These are phyloP conservation scores for Pissodes strobi DNA, from an alignment of 1,140 invertebrate species.

Conservation along the genomic window DNA sequence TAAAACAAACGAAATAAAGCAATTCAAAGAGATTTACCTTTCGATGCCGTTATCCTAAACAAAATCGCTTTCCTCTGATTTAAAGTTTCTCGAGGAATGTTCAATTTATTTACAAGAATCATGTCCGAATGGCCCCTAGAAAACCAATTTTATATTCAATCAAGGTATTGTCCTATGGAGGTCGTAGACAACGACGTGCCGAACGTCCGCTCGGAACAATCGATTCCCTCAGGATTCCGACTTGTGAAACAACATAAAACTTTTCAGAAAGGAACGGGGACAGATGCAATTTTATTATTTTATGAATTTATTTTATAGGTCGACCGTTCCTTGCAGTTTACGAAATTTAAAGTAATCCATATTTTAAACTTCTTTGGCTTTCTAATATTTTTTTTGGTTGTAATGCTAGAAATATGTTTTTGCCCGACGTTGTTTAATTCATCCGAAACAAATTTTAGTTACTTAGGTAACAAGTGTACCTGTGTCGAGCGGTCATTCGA, in stretches of 20 bases:
- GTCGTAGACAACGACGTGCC: conserved; percentile 20
- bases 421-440: too few relatives aligned
- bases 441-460: too few relatives aligned
- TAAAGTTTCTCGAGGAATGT: conserved; percentile 6
- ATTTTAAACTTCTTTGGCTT: too few relatives aligned
- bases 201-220: conserved; percentile 14
- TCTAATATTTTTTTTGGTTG: too few relatives aligned
- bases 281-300: conserved; percentile 27
- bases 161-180: conserved; percentile 27
- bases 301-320: conserved; percentile 22
- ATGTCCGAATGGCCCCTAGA: not conserved
- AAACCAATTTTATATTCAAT: conserved; percentile 35
- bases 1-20: too few relatives aligned
- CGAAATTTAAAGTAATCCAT: too few relatives aligned
- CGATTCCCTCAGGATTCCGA: conserved; percentile 16
- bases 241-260: conserved; percentile 23
- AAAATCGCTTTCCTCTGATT: not conserved
- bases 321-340: too few relatives aligned
- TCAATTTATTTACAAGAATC: conserved; percentile 9
- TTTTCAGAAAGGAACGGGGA: conserved; percentile 4
- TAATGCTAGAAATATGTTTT: too few relatives aligned
- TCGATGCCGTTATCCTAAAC: not conserved
- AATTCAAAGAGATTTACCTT: not conserved
- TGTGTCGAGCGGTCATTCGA: too few relatives aligned
- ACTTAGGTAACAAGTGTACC: too few relatives aligned